These are phyloP conservation scores for Fukomys damarensis DNA, from an alignment of 2,113 vertebrate species.

Conservation along the genomic window DNA sequence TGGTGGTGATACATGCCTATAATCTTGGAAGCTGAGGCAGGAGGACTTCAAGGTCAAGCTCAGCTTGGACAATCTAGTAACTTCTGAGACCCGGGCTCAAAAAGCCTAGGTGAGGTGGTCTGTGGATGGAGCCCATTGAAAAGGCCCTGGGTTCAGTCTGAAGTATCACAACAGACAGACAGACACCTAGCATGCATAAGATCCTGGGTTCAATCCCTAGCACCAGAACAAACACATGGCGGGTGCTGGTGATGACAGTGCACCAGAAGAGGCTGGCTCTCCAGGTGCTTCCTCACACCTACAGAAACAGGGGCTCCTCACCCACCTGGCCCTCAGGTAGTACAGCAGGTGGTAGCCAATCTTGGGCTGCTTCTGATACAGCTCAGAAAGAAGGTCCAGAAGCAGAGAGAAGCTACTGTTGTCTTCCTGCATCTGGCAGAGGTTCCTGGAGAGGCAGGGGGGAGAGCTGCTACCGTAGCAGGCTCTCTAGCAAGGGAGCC, in stretches of 20 bases:
- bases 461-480: fast-evolving
- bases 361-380: conserved; percentile 99
- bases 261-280: not conserved
- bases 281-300: not conserved
- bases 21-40: not conserved
- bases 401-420: conserved; percentile 96
- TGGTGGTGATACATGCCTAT: not conserved
- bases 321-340: conserved; percentile 96
- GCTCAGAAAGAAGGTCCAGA: conserved; percentile 94
- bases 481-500: not conserved
- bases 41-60: not conserved
- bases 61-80: not conserved
- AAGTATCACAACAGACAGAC: not conserved
- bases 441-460: conserved; percentile 87
- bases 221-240: not conserved
- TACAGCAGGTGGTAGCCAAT: conserved; percentile 98
- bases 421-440: conserved; percentile 99
- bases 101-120: not conserved
- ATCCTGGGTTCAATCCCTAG: not conserved
- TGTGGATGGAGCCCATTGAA: not conserved
- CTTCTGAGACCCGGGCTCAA: not conserved
- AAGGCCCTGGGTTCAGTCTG: not conserved
- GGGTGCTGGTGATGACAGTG: not conserved
- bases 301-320: fast-evolving
- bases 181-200: not conserved